phyloP scores from a whole-genome alignment of 2,113 vertebrate genomes.

The Erythrocercus mccallii region DNA sequence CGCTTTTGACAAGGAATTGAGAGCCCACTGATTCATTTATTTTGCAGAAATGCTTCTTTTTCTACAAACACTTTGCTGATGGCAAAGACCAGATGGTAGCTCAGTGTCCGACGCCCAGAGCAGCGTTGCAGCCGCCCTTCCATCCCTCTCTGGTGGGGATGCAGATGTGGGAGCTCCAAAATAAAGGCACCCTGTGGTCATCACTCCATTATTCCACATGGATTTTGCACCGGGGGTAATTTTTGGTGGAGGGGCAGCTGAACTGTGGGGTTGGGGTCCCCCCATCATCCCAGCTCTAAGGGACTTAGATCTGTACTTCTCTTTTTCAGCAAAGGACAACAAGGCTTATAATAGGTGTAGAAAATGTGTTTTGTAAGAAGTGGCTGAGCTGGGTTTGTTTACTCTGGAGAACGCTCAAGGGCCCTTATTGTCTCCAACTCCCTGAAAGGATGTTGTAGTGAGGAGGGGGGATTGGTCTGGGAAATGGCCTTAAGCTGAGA shows the following conservation, averaged over 20 bases:
- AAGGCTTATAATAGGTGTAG: neutral
- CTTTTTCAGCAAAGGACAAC: neutral
- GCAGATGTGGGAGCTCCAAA: neutral
- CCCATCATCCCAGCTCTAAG: too few relatives aligned
- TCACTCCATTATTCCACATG: accelerated
- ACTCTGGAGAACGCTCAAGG: neutral
- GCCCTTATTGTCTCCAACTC: neutral
- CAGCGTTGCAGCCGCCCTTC: accelerated
- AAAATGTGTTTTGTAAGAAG: neutral
- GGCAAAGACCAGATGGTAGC: neutral
- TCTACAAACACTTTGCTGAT: neutral
- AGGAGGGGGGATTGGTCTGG: neutral
- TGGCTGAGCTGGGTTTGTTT: neutral
- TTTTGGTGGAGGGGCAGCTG: neutral
- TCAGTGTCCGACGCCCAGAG: accelerated
- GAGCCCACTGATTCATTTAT: neutral
- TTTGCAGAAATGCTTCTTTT: neutral
- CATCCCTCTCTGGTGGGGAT: neutral
- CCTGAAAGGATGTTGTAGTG: neutral
- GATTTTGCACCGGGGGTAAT: accelerated
- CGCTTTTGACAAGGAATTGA: accelerated
- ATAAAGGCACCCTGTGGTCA: accelerated
- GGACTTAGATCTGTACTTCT: neutral
- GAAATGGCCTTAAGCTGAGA: neutral
- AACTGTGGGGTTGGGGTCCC: neutral